These are phyloP conservation scores for Sphenopsis melanotis DNA, from an alignment of 2,797 vertebrate species.

Conservation along the genomic window DNA sequence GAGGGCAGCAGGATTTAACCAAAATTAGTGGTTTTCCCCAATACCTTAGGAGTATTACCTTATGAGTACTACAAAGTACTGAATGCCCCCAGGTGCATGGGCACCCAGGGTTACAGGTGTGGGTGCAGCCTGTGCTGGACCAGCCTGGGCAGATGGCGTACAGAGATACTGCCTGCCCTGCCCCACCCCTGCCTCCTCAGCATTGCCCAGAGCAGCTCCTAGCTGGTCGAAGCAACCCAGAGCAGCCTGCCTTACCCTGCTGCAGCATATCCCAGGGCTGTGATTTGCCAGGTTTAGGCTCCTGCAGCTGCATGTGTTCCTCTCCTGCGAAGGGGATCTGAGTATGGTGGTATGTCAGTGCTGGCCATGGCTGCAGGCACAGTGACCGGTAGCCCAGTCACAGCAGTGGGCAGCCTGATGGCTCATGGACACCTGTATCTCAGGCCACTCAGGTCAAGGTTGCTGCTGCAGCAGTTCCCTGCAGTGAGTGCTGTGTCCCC, in stretches of 20 bases:
- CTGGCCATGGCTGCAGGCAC: neutral
- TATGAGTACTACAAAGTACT: neutral
- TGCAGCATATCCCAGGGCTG: neutral
- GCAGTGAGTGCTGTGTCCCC: neutral
- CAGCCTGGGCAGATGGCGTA: fast-evolving
- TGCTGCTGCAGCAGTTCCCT: neutral
- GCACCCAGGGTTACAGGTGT: neutral
- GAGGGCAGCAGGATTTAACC: neutral
- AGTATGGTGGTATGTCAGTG: neutral
- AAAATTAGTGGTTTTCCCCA: neutral
- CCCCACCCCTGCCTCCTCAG: neutral
- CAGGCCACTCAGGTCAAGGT: neutral
- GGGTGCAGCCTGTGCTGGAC: neutral
- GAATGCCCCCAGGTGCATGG: neutral
- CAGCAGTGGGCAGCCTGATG: neutral
- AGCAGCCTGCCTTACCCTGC: neutral
- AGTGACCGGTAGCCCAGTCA: neutral
- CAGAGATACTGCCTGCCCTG: neutral
- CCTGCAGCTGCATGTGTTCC: neutral
- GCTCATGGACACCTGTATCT: neutral
- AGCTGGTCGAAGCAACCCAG: neutral
- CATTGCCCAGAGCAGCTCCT: neutral
- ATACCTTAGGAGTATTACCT: neutral
- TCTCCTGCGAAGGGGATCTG: neutral
- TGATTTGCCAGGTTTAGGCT: neutral